A percentile compares a stretch with the other conserved stretches of the same genome.
phyloP scores from a whole-genome alignment of 2,888 invertebrate species.

The Leptopilina drosophilae region DNA sequence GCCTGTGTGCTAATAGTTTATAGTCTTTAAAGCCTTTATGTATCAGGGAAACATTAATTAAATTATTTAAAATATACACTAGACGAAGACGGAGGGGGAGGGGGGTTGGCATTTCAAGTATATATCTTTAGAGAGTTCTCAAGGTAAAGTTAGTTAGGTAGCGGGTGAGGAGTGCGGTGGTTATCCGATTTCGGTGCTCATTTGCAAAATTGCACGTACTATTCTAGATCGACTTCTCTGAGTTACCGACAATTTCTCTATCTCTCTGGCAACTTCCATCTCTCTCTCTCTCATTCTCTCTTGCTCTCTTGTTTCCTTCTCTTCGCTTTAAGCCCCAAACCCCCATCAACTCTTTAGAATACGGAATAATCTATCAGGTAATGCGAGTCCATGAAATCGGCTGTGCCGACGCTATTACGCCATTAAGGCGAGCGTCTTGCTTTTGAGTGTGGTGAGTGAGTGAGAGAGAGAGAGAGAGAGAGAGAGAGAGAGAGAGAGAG shows the following conservation, averaged over 20 bases:
- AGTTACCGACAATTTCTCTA: slow-evolving; percentile 36
- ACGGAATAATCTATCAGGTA: slow-evolving; percentile 57
- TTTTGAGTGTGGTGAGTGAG: not conserved
- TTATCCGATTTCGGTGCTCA: slow-evolving; percentile 62
- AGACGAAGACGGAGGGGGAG: too few relatives aligned
- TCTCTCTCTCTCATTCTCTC: not conserved
- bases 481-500: not conserved
- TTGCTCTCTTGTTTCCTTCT: slow-evolving; percentile 6
- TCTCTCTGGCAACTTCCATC: not conserved
- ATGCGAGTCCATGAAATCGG: slow-evolving; percentile 56
- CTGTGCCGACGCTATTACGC: slow-evolving; percentile 36
- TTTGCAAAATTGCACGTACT: slow-evolving; percentile 61
- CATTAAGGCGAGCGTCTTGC: slow-evolving; percentile 21
- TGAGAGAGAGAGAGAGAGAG: slow-evolving; percentile 2
- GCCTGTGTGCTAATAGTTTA: not conserved
- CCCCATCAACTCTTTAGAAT: slow-evolving; percentile 49
- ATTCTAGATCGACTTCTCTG: slow-evolving; percentile 57
- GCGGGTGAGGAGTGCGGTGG: slow-evolving; percentile 1
- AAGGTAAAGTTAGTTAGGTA: slow-evolving; percentile 5
- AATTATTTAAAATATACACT: slow-evolving; percentile 16
- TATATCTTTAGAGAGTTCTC: not conserved
- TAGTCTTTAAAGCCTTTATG: slow-evolving; percentile 3
- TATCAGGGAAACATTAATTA: slow-evolving; percentile 16
- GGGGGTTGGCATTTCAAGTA: not conserved
- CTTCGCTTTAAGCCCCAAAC: not conserved